Percentiles rank a stretch among this genome's conserved stretches.
phyloP scores from a whole-genome alignment of 2,888 invertebrate species.

The Perizoma flavofasciatum region DNA sequence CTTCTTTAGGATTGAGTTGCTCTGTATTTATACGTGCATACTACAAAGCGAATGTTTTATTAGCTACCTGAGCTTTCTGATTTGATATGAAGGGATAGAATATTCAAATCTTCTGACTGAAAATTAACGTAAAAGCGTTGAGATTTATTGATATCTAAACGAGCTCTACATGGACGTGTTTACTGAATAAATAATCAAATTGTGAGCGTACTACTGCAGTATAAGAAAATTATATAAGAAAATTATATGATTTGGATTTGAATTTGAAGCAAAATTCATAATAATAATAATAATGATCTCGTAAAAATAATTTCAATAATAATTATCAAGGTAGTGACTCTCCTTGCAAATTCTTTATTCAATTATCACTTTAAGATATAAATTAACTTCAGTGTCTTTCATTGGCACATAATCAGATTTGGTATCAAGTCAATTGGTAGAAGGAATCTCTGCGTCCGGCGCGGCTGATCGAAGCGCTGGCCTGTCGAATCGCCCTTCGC shows the following conservation, averaged over 20 bases:
- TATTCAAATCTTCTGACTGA: constrained; percentile 26
- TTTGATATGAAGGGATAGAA: constrained; percentile 23
- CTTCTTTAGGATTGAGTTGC: constrained; percentile 15
- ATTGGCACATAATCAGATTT: constrained; percentile 23
- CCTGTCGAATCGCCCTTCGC: constrained; percentile 50
- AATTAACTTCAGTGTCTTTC: constrained; percentile 19
- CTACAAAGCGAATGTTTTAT: constrained; percentile 31
- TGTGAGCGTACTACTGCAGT: constrained; percentile 22
- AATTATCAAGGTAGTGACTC: too few species aligned
- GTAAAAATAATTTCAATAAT: too few species aligned
- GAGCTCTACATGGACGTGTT: constrained; percentile 33
- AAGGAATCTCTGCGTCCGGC: constrained; percentile 40
- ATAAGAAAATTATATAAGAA: not conserved
- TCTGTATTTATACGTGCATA: constrained; percentile 19
- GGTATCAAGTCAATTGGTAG: constrained; percentile 34
- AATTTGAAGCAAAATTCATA: not conserved
- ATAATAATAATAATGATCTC: too few species aligned
- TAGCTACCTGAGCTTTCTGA: constrained; percentile 22
- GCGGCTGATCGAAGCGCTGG: constrained; percentile 47
- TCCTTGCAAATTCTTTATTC: not conserved
- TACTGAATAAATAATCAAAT: constrained; percentile 41
- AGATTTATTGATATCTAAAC: constrained; percentile 38
- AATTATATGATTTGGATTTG: constrained; percentile 1
- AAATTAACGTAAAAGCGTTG: constrained; percentile 30
- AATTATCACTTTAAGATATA: not conserved